Percentiles rank a stretch among this genome's conserved stretches.
These are phyloP conservation scores for Enteromius argenteus DNA, from an alignment of 2,797 vertebrate genomes.

Conservation along the genomic window DNA sequence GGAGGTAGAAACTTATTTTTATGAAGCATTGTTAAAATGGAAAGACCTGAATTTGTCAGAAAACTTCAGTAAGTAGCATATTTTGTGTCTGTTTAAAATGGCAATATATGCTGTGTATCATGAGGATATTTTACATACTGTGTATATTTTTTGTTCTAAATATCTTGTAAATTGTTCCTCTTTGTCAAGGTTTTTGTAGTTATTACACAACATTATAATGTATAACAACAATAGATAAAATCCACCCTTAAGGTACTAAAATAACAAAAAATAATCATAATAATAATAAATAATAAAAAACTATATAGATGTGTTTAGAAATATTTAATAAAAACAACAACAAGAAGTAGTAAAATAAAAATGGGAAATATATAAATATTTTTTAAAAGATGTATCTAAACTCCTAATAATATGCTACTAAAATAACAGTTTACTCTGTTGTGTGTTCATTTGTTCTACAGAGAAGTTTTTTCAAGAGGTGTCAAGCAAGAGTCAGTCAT, in stretches of 20 bases:
- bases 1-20: constrained; percentile 98
- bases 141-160: background rate
- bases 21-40: constrained; percentile 93
- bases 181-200: background rate
- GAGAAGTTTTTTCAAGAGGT: constrained; percentile 90
- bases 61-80: constrained; percentile 87
- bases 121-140: background rate
- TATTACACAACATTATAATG: too few species aligned
- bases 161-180: background rate
- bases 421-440: background rate
- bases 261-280: too few species aligned
- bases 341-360: background rate
- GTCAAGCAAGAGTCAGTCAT: constrained; percentile 90
- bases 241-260: too few species aligned
- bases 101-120: background rate
- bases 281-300: too few species aligned
- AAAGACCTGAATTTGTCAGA: constrained; percentile 93
- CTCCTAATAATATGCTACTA: background rate
- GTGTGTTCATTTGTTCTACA: constrained; percentile 61
- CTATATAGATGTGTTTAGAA: background rate
- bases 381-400: background rate
- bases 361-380: background rate
- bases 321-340: background rate
- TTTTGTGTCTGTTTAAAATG: background rate
- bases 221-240: too few species aligned